A percentile compares a stretch with the other conserved stretches of the same genome.
Conservation (phyloP, 2,888 invertebrate species). For the Crocallis elinguaria region DNA sequence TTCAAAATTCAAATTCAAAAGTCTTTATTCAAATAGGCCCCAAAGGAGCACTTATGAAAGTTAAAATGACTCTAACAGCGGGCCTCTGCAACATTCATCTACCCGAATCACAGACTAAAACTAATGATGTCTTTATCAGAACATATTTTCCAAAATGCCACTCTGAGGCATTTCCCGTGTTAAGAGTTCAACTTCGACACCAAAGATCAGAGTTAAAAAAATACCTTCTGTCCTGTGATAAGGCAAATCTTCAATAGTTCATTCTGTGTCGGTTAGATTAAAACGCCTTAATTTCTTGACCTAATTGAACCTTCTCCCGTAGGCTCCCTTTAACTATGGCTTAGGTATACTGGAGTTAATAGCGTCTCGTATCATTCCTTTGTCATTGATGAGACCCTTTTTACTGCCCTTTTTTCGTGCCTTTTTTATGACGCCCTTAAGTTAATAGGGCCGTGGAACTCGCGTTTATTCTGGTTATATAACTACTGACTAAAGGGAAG, state of each 20-base stretch:
- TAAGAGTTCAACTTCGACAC: too few relatives aligned
- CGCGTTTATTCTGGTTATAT: not conserved
- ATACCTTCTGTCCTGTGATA: not conserved
- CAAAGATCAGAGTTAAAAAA: too few relatives aligned
- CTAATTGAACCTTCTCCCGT: not conserved
- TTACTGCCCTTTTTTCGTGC: conserved; percentile 25
- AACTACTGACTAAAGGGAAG: not conserved
- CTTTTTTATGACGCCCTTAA: conserved; percentile 19
- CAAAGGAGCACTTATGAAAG: too few relatives aligned
- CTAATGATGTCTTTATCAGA: too few relatives aligned
- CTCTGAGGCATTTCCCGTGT: too few relatives aligned
- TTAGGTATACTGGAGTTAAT: conserved; percentile 13
- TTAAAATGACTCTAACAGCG: too few relatives aligned
- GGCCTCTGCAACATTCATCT: too few relatives aligned
- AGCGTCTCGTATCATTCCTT: conserved; percentile 20
- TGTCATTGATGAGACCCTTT: conserved; percentile 33
- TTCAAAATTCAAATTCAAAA: too few relatives aligned
- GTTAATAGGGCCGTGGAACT: conserved; percentile 20
- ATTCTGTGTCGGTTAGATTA: conserved; percentile 8
- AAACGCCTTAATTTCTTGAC: not conserved
- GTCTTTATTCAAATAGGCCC: too few relatives aligned
- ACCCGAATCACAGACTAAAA: too few relatives aligned
- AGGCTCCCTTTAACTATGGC: not conserved
- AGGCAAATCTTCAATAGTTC: not conserved
- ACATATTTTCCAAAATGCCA: too few relatives aligned